These are phyloP conservation scores for Trichonephila inaurata DNA, from an alignment of 1,140 invertebrate species.

Conservation along the genomic window DNA sequence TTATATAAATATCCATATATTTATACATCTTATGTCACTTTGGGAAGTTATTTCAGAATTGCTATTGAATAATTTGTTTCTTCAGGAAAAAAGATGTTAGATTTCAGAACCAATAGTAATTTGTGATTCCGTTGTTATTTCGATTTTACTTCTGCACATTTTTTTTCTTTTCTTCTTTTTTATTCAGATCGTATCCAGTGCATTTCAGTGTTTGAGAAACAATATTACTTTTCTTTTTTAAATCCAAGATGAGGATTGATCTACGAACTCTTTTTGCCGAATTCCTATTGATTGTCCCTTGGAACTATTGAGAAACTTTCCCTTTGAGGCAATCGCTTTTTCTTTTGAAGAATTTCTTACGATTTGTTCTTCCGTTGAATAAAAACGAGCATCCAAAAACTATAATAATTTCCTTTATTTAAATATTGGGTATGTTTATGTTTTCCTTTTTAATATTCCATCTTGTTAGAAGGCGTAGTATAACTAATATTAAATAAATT, in stretches of 20 bases:
- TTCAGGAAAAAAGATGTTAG: neutral
- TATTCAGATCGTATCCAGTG: neutral
- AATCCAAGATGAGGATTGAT: conserved; percentile 24
- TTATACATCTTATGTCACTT: conserved; percentile 13
- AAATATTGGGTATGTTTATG: neutral
- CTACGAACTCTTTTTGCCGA: neutral
- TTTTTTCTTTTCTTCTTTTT: neutral
- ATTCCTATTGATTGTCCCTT: conserved; percentile 6
- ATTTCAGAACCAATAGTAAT: conserved; percentile 50
- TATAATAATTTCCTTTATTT: neutral
- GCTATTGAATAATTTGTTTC: conserved; percentile 62
- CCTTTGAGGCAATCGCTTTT: neutral
- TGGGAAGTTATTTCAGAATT: conserved; percentile 28
- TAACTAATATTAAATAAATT: too few relatives aligned
- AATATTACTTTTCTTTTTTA: conserved; percentile 3
- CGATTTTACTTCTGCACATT: neutral
- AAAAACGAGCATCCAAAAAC: neutral
- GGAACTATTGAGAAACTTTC: conserved; percentile 20
- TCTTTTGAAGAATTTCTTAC: neutral
- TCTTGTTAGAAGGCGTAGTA: too few relatives aligned
- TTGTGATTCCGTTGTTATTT: conserved; percentile 31
- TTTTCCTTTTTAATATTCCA: too few relatives aligned
- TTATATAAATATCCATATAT: neutral
- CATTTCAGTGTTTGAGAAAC: neutral
- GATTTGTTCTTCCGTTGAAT: neutral